phyloP scores from a whole-genome alignment of 2,888 invertebrate genomes.

The Gari tellinella region DNA sequence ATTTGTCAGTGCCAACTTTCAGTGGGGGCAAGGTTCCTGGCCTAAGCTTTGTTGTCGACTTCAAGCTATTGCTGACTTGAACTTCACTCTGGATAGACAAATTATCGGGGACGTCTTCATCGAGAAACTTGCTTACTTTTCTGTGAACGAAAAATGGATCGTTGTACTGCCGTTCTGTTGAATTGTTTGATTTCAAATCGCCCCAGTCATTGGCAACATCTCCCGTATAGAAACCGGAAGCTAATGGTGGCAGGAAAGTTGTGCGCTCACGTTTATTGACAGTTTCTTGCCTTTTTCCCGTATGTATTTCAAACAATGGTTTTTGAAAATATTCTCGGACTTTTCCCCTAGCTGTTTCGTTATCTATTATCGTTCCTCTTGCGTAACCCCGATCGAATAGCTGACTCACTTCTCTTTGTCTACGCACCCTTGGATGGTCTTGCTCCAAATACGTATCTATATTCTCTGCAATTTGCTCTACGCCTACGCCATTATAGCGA shows the following conservation, averaged over 20 bases:
- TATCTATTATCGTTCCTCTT: slow-evolving; percentile 58
- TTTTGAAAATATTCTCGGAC: slow-evolving; percentile 54
- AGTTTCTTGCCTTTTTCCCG: background rate
- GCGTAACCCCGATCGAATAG: slow-evolving; percentile 50
- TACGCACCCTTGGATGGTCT: slow-evolving; percentile 61
- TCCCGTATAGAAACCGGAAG: slow-evolving; percentile 46
- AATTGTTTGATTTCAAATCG: background rate
- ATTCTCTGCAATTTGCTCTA: slow-evolving; percentile 59
- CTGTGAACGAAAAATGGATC: slow-evolving; percentile 36
- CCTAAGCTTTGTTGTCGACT: slow-evolving; percentile 14
- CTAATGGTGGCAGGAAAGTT: slow-evolving; percentile 10
- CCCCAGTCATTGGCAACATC: background rate
- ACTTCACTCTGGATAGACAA: slow-evolving; percentile 33
- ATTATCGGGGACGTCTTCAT: slow-evolving; percentile 52
- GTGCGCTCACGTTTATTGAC: background rate
- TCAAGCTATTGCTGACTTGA: background rate
- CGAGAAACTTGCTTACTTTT: slow-evolving; percentile 49
- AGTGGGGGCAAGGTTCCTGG: slow-evolving; percentile 56
- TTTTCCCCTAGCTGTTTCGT: slow-evolving; percentile 35
- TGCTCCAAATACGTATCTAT: slow-evolving; percentile 57
- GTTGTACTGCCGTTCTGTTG: background rate
- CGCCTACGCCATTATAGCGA: slow-evolving; percentile 57
- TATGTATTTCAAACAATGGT: slow-evolving; percentile 45
- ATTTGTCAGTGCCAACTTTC: slow-evolving; percentile 38
- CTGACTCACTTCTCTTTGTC: slow-evolving; percentile 56